Evolutionary conservation across 2,113 vertebrate species (phyloP), one percentile per base, ranked within the genome.

Genomic region (Scomber colias): DNA sequence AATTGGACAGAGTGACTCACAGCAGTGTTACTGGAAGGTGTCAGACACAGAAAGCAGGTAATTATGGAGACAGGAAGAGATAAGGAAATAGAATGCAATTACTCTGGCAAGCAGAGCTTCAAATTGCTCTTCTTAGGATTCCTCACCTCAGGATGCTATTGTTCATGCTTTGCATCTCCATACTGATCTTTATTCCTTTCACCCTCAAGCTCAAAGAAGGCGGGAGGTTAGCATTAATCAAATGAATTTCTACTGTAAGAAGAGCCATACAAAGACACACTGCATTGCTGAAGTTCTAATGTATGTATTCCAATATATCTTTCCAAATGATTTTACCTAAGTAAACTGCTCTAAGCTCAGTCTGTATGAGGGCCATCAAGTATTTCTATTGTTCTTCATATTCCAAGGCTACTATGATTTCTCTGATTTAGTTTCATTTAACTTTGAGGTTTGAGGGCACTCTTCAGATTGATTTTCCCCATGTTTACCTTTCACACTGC

Each of bases 61-160:
- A 95, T 95, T 95, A 94, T 87, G 74, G 82, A 83, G 91, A 93
- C 92, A 92, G 87, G 84, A 90, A 87, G 81, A 85, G 88, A 92
- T 91, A 92, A 91, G 92, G 85, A 93, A 95, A 92, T 84, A 62
- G 86, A 90, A 93, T 90, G 90, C 93, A 95, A 94, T 94, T 94
- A 94, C 83, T 75, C 85, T 77, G 77, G 89, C 91, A 95, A 93
- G 93, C 90, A 90, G 90, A 89, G 89, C 85, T 91, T 92, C 86
- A 93, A 90, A 94, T 94, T 91, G 90, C 86, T 88, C 90, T 90
- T 91, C 90, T 92, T 88, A 88, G 87, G 85, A 83, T 93, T 93
- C 90, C 91, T 93, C 90, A 91, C 92, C 90, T 88, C 86, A 59
- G 87, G 85, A 89, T 87, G 65, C 90, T 66, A 85, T 93, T 92